Evolutionary conservation across 2,797 vertebrate genomes (phyloP).

Genomic region (Graptemys geographica): DNA sequence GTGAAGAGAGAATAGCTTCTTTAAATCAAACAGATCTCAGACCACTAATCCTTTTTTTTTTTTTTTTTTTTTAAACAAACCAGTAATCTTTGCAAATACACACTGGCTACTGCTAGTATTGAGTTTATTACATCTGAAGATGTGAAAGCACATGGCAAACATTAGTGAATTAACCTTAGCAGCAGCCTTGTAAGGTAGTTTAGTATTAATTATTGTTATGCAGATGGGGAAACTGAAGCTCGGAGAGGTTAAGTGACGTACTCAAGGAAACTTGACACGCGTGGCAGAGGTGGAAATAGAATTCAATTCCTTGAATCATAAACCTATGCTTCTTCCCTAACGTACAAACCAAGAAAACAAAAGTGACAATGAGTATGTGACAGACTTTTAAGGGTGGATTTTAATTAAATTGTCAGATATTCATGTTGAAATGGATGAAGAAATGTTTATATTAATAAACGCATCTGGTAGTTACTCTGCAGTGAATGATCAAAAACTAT

Average conservation of each 20-base stretch:
- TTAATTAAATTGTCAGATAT: background rate
- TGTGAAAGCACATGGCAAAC: background rate
- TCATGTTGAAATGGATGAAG: background rate
- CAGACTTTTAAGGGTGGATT: background rate
- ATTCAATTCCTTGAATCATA: background rate
- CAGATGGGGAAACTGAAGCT: background rate
- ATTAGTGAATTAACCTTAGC: background rate
- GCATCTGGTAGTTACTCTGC: background rate
- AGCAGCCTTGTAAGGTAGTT: background rate
- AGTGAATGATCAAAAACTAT: background rate
- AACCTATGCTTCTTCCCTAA: background rate
- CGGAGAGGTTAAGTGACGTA: background rate
- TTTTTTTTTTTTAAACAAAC: background rate
- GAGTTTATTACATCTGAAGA: background rate
- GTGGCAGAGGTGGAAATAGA: background rate
- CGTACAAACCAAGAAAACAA: background rate
- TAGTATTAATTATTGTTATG: background rate
- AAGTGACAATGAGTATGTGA: background rate
- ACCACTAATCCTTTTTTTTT: fast-evolving
- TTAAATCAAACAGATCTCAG: background rate
- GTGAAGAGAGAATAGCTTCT: background rate
- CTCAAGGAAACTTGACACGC: background rate
- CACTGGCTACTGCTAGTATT: background rate
- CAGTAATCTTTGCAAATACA: background rate
- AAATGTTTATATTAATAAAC: background rate